These are phyloP conservation scores for Drosophila tani DNA, from an alignment of 1,140 invertebrate species.

Conservation along the genomic window DNA sequence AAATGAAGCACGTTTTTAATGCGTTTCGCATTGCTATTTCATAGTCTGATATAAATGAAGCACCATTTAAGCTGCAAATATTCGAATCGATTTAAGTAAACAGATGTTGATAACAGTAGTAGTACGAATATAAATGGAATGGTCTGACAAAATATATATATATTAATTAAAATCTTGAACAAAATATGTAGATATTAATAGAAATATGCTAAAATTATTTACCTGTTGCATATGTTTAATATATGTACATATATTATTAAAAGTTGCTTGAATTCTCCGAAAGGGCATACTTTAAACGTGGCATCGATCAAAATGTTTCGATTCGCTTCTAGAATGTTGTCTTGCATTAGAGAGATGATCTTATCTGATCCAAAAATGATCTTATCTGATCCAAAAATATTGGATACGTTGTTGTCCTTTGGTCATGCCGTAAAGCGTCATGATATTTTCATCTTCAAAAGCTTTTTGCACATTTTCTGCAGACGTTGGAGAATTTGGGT, in stretches of 20 bases:
- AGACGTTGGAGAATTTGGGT: too few relatives aligned
- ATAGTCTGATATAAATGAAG: not conserved
- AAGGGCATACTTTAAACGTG: constrained; percentile 4
- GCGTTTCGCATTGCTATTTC: not conserved
- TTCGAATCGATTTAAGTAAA: not conserved
- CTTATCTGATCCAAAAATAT: too few relatives aligned
- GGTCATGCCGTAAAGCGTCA: too few relatives aligned
- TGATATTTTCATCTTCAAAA: too few relatives aligned
- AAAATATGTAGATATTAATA: not conserved
- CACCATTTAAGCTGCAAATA: too few relatives aligned
- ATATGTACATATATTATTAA: constrained; percentile 11
- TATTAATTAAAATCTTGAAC: not conserved
- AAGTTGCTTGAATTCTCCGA: not conserved
- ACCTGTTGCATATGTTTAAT: constrained; percentile 6
- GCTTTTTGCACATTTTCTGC: too few relatives aligned
- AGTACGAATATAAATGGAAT: not conserved
- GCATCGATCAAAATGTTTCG: too few relatives aligned
- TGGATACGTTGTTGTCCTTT: too few relatives aligned
- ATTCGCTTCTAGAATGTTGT: too few relatives aligned
- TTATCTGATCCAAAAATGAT: not conserved
- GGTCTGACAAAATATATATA: not conserved
- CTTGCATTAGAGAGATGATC: not conserved
- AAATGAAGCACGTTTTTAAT: not conserved
- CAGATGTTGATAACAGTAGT: not conserved
- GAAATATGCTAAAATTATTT: not conserved